Base-by-base conservation (phyloP, 1,140 invertebrate species). In the Spodoptera litura region DNA sequence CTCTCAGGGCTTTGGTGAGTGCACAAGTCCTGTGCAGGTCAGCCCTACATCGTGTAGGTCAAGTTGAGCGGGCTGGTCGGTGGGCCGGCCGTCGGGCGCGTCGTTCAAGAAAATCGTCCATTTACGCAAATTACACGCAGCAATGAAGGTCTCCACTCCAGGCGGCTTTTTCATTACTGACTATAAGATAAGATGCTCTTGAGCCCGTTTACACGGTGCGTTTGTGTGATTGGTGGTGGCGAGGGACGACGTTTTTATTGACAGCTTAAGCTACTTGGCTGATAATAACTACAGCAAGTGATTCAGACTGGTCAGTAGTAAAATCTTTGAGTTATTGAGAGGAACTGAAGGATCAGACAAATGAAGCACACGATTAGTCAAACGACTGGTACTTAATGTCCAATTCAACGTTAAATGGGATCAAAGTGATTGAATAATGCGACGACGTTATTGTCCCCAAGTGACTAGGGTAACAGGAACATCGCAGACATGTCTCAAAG, bases 91-190 rank as follows among this genome's bases (percentile, higher is more conserved):
- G 38, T 31, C 38, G 38, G 38, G 38, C 38, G 62, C 68, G 49
- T 66, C 44, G 35, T n/a, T 61, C 81, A 58, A 75, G 73, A 82
- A 84, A 83, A 86, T 85, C 68, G 70, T 81, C 81, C 83, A 83
- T 88, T 87, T 85, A 87, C 83, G 86, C 81, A 86, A 85, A 86
- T 83, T 84, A 79, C 78, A 68, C 77, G 79, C 77, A 68, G 59
- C 44, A 15, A 0, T 38, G 59, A 78, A 78, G 76, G 76, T 59
- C 75, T 59, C 66, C 49, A 52, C 58, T 75, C 44, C 44, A 62
- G n/a, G 25, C 31, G n/a, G 71, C 56, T 73, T 73, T 61, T 77
- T 68, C 62, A 76, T 68, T 55, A 55, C 53, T 8, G 38, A 44
- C 38, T 44, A 20, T 20, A 20, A 20, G 20, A 2, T 44, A 44